Evolutionary conservation across 1,140 invertebrate species (phyloP), one percentile per base, ranked within the genome.

Genomic region (Drosophila simulans): DNA sequence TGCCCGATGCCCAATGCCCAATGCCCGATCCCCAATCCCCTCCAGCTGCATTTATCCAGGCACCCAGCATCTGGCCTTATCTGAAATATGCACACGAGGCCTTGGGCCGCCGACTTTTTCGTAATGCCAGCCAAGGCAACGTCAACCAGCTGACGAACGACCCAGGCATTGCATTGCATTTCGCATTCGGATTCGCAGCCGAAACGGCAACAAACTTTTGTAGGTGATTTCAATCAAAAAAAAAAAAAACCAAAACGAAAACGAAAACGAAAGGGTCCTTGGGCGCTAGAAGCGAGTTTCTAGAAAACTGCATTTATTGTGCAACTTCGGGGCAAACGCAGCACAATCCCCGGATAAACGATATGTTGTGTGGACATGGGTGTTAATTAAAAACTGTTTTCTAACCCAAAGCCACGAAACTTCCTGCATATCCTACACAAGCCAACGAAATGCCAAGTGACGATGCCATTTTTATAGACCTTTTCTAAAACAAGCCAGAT

Each of bases 51-150:
- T 81, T 60, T 60, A 82, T 76, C 66, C 81, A 79, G 59, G 60
- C 79, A 70, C 46, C 70, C 75, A 88, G 71, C 77, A 89, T 84
- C 89, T 89, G 85, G 77, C 84, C 84, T 89, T 89, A 89, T 89
- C 84, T 89, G 78, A 89, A 88, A 89, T 89, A 89, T 89, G 84
- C 84, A 89, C 73, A 83, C 54, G 59, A 71, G 80, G 64, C 85
- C 84, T 89, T 89, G 85, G 73, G 63, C 56, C 63, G 54, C 83
- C 55, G 57, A 75, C 74, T 75, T 83, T 82, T 63, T 78, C 76
- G 80, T 83, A 83, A 83, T 78, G 63, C 69, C 69, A 81, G 15
- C 71, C 65, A 80, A 80, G 78, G 78, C 72, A 77, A 81, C 72
- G 60, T 57, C 60, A 82, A 71, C 73, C 59, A 77, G 56, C 59